phyloP scores from a whole-genome alignment of 2,888 invertebrate species.

The Oscheius sp. region DNA sequence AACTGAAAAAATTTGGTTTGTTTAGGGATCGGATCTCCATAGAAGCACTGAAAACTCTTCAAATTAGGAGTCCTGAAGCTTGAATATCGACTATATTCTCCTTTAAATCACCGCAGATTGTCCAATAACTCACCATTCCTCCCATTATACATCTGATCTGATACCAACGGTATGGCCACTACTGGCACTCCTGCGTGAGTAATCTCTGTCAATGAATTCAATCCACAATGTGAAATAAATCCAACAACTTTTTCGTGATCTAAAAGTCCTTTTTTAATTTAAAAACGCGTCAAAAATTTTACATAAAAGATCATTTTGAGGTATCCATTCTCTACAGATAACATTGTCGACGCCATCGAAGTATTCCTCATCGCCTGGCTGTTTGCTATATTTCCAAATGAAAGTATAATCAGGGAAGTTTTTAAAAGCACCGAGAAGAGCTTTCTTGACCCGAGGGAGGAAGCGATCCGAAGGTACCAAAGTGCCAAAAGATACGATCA shows the following conservation, averaged over 20 bases:
- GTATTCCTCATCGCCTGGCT: conserved; percentile 40
- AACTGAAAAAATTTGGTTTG: conserved; percentile 12
- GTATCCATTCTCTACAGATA: conserved; percentile 50
- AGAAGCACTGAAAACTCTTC: no score
- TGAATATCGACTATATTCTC: no score
- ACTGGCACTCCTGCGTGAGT: conserved; percentile 50
- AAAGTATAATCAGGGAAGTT: conserved; percentile 57
- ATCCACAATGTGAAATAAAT: conserved; percentile 53
- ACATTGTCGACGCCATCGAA: conserved; percentile 48
- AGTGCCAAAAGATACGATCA: conserved; percentile 55
- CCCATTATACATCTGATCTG: conserved; percentile 54
- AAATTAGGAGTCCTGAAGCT: no score
- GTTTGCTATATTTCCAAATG: conserved; percentile 57
- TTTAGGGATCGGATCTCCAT: no score
- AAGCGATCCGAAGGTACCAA: conserved; percentile 40
- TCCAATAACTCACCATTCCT: conserved; percentile 37
- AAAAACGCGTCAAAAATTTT: conserved; percentile 8
- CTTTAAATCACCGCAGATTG: neutral
- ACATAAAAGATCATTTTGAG: conserved; percentile 58
- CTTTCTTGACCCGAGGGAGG: conserved; percentile 45
- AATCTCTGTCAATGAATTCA: conserved; percentile 54
- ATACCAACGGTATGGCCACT: conserved; percentile 51
- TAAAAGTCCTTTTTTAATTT: conserved; percentile 16
- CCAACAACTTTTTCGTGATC: conserved; percentile 51
- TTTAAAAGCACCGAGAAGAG: conserved; percentile 57